Base-by-base conservation (phyloP, 2,797 vertebrate species). In the Microcaecilia unicolor region DNA sequence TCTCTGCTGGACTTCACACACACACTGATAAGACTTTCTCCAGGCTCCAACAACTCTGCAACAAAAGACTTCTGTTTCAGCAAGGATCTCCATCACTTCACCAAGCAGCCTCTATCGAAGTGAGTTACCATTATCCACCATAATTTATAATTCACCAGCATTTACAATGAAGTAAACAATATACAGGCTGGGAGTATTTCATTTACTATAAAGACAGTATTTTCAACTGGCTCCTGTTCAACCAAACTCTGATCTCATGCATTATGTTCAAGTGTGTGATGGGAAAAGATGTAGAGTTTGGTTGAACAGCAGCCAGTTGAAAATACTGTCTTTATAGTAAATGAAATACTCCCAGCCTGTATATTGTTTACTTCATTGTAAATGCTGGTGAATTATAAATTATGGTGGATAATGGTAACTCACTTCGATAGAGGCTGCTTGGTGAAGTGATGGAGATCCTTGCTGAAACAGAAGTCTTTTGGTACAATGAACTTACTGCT, bases 131-230 rank as follows among this genome's bases (percentile, higher is more conserved):
- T n/a, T n/a, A n/a, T n/a, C n/a, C n/a, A n/a, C n/a, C n/a, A n/a
- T n/a, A n/a, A n/a, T n/a, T n/a, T n/a, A n/a, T n/a, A n/a, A n/a
- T 69, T 82, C 72, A 85, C 76, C 74, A 80, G 67, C 85, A 84
- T 84, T 80, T 85, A 85, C 83, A 85, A 70, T 78, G 72, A 84
- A 82, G 74, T 81, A 84, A 83, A 80, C 72, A 80, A 83, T 82
- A 82, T 82, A 84, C 80, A 83, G n/a, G 61, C 64, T 75, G 63
- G 58, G 76, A 77, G 81, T 71, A 73, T 79, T 76, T 65, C 73
- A 76, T 72, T 73, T 74, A 72, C 76, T 77, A 83, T 68, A 70
- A 77, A 75, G 68, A 72, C 73, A 60, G 10, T 44, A 31, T 57
- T 74, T 67, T 70, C 55, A 66, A 51, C 37, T 44, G 42, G 72